Evolutionary conservation across 1,140 invertebrate species (phyloP).

Genomic region (Belonocnema kinseyi): DNA sequence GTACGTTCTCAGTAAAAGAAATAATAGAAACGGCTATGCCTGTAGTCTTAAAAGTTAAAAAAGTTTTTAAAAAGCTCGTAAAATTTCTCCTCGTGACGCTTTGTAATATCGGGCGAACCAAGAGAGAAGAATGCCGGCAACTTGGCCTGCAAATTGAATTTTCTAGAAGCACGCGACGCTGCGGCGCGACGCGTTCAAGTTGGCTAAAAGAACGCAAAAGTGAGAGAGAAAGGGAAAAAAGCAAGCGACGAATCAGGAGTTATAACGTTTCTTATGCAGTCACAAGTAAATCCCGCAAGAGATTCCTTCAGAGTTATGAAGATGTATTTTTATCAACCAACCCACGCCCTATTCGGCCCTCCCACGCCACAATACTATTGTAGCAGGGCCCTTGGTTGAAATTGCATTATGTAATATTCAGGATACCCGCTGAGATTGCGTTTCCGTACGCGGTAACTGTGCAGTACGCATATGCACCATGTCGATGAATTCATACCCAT

Average conservation of each 20-base stretch:
- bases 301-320: constrained; percentile 56
- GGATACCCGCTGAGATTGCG: constrained; percentile 57
- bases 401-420: constrained; percentile 73
- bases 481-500: constrained; percentile 24
- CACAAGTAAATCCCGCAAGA: constrained; percentile 44
- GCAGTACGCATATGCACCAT: constrained; percentile 50
- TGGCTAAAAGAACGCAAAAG: constrained; percentile 22
- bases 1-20: neutral
- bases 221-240: neutral
- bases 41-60: neutral
- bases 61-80: constrained; percentile 2
- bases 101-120: constrained; percentile 4
- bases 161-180: constrained; percentile 39
- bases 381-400: constrained; percentile 61
- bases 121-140: constrained; percentile 11
- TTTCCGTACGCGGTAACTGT: constrained; percentile 53
- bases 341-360: constrained; percentile 42
- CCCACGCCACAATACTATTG: constrained; percentile 33
- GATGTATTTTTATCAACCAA: constrained; percentile 56
- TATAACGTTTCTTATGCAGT: neutral
- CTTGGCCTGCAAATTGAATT: constrained; percentile 39
- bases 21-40: neutral
- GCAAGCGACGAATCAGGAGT: neutral
- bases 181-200: constrained; percentile 1
- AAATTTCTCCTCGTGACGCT: constrained; percentile 7